These are phyloP conservation scores for Tyria jacobaeae DNA, from an alignment of 2,888 invertebrate species.

Conservation along the genomic window DNA sequence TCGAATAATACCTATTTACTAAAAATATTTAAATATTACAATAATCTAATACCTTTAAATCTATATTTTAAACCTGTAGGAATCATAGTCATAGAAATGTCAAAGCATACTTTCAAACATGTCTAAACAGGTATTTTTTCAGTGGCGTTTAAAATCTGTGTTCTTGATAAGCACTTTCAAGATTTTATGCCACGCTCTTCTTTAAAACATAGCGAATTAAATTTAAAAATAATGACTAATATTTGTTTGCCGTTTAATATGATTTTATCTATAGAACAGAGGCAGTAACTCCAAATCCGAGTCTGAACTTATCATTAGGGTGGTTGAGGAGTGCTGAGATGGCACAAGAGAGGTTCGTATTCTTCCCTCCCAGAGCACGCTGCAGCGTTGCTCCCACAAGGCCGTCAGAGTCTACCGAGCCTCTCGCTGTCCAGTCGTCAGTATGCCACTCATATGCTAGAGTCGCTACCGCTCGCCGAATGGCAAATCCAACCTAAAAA, in stretches of 20 bases:
- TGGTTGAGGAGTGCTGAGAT: slow-evolving; percentile 81
- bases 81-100: not conserved
- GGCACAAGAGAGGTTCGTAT: slow-evolving; percentile 72
- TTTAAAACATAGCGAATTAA: not conserved
- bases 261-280: slow-evolving; percentile 59
- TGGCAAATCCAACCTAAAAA: slow-evolving; percentile 75
- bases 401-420: slow-evolving; percentile 79
- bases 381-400: slow-evolving; percentile 79
- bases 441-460: slow-evolving; percentile 79
- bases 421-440: slow-evolving; percentile 75
- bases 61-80: not conserved
- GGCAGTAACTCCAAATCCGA: slow-evolving; percentile 79
- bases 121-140: not conserved
- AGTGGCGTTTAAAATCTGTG: not conserved
- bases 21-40: slow-evolving; percentile 24
- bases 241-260: not conserved
- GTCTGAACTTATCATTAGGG: slow-evolving; percentile 81
- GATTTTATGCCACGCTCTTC: not conserved
- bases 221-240: slow-evolving; percentile 5
- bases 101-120: not conserved
- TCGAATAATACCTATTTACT: slow-evolving; percentile 33
- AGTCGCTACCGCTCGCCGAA: slow-evolving; percentile 74
- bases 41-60: slow-evolving; percentile 6
- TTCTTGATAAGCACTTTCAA: not conserved
- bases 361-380: slow-evolving; percentile 71